Base-by-base conservation (phyloP, 2,113 vertebrate genomes). In the Melozone crissalis region DNA sequence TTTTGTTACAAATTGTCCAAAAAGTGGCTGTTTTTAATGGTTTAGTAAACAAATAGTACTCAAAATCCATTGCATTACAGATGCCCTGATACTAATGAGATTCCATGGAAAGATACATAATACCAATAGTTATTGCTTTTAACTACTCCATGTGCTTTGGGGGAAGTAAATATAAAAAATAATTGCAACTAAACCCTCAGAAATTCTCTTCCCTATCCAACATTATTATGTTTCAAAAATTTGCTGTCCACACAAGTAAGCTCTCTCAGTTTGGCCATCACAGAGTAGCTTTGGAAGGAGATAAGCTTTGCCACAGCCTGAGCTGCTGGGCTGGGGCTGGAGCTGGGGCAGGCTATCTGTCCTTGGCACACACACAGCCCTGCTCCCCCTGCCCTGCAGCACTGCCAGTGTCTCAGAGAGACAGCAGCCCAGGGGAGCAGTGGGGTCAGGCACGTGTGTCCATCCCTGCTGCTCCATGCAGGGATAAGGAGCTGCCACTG, bases 1-100 rank as follows among this genome's bases (percentile, higher is more conserved):
- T 89, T 94, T 91, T 89, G 73, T 89, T 91, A 79, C 62, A 82
- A 68, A 58, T 66, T 85, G 91, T 93, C 84, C 91, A 93, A 88
- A 92, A 91, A 89, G 62, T 43, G 16, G 26, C 21, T 69, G 41
- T 21, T 87, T 79, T 15, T 69, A 65, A 63, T 11, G 46, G 8
- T 72, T 89, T 61, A 19, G 41, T 94, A 91, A 95, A 91, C 67
- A 96, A 91, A 92, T 37, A 65, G 8, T 22, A 59, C 23, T 76
- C 57, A 49, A 20, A 47, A 51, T 44, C 82, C 22, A 18, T 30
- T 30, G 26, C 23, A 2, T 14, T 30, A 3, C 74, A 69, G 54
- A 69, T 82, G 54, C 62, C 24, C 74, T 54, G 66, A 20, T 57
- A 69, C 17, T 82, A 49, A 82, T 21, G n/a, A 68, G 61, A 47